A percentile compares a stretch with the other conserved stretches of the same genome.
These are phyloP conservation scores for Buphagus erythrorhynchus DNA, from an alignment of 2,797 vertebrate species.

Conservation along the genomic window DNA sequence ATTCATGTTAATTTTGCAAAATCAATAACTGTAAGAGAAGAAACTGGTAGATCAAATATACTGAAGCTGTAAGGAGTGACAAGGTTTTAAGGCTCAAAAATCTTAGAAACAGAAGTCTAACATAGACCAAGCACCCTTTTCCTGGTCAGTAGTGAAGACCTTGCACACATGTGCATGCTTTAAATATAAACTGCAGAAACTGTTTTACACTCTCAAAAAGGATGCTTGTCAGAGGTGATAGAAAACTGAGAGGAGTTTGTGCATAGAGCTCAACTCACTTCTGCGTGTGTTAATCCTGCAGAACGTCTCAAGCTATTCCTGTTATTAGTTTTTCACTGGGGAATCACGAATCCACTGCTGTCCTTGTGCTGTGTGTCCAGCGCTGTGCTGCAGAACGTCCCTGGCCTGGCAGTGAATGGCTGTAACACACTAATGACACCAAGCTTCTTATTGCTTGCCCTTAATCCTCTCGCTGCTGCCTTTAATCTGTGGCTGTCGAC, in stretches of 20 bases:
- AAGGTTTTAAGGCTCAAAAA: not conserved
- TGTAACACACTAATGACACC: not conserved
- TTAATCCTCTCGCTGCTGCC: not conserved
- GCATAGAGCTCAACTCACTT: not conserved
- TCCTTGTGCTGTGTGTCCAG: not conserved
- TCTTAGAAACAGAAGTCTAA: not conserved
- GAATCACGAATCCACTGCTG: not conserved
- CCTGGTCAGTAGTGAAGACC: not conserved
- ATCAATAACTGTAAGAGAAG: not conserved
- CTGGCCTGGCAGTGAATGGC: not conserved
- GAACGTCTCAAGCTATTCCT: not conserved
- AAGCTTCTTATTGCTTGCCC: not conserved
- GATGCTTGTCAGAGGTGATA: not conserved
- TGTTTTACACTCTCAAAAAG: not conserved
- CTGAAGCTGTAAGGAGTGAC: not conserved
- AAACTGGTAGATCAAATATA: not conserved
- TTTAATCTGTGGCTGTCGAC: not conserved
- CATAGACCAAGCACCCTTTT: not conserved
- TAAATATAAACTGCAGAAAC: not conserved
- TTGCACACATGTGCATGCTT: not conserved
- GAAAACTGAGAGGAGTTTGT: not conserved
- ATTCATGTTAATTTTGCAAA: not conserved
- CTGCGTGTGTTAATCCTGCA: not conserved
- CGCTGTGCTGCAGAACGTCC: not conserved
- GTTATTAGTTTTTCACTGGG: not conserved